Base-by-base conservation (phyloP, 2,113 vertebrate genomes). In the Oryctolagus cuniculus region DNA sequence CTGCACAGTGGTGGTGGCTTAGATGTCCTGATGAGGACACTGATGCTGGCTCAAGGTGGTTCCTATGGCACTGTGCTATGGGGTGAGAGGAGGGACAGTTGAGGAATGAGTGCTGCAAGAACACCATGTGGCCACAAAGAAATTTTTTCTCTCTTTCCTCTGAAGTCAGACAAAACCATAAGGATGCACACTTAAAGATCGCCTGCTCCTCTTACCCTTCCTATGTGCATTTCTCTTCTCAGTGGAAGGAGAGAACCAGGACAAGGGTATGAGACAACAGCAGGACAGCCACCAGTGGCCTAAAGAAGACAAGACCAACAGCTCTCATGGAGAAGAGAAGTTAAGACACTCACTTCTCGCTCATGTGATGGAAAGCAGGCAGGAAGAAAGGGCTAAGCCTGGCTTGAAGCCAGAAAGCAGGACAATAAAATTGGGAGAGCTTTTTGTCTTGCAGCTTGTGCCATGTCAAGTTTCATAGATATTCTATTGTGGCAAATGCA, bases 171-270 rank as follows among this genome's bases (percentile, higher is more conserved):
- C 1, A 22, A 75, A 51, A 29, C 0, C 3, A 4, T 58, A 27
- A 17, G 51, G 21, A 8, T 10, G 2, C 1, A 12, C 36, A 15
- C 0, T 7, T n/a, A 0, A 3, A 3, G 55, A 21, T n/a, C 0
- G 22, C 63, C 53, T 72, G 44, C 53, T 38, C 70, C 36, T 36
- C 27, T 2, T 70, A 6, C 49, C 3, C 55, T 16, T 34, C 81
- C 36, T 25, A 38, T 10, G 8, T 21, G 36, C 25, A 55, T 31
- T 31, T 49, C n/a, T 81, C 34, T 77, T 72, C 22, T 29, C 24
- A 58, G 22, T 64, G n/a, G 51, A 83, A 85, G 36, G 19, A 73
- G 69, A 49, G 19, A 78, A 91, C 13, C 19, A 16, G 10, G 16
- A 38, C 1, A 11, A 31, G 27, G 36, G 67, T 25, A 4, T 7